phyloP scores from a whole-genome alignment of 2,888 invertebrate species.

The Rhimphoctona megacephalus region DNA sequence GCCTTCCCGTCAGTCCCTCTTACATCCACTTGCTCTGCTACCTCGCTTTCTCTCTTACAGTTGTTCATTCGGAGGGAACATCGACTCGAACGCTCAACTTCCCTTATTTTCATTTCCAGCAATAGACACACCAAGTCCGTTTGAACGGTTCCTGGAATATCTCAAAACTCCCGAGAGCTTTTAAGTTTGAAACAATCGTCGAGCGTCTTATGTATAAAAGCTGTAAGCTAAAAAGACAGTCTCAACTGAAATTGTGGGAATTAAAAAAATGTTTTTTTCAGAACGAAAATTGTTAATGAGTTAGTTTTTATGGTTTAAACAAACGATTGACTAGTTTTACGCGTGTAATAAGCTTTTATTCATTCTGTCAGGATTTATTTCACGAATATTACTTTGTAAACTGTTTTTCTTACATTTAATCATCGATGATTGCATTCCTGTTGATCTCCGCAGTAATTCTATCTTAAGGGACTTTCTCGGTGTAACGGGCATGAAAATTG shows the following conservation, averaged over 20 bases:
- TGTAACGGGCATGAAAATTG: no score
- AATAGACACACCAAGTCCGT: conserved; percentile 36
- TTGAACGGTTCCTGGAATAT: conserved; percentile 46
- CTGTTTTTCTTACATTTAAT: no score
- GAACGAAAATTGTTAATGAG: background rate
- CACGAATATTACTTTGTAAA: background rate
- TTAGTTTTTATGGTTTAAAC: no score
- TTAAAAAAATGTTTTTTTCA: background rate
- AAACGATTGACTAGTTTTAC: no score
- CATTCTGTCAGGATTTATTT: background rate
- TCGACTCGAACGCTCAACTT: conserved; percentile 40
- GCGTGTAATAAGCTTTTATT: background rate
- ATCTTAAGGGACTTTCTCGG: no score
- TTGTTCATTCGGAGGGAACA: conserved; percentile 33
- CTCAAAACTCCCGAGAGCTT: background rate
- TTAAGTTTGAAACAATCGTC: conserved; percentile 14
- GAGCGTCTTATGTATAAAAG: background rate
- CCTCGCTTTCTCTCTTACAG: background rate
- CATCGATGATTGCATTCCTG: no score
- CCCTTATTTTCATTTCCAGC: conserved; percentile 46
- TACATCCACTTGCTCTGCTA: background rate
- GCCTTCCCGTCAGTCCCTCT: background rate
- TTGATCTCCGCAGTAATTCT: no score
- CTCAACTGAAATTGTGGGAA: background rate
- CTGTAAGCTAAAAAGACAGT: background rate